Percentiles rank a stretch among this genome's conserved stretches.
phyloP scores from a whole-genome alignment of 2,113 vertebrate genomes.

The Dissostichus mawsoni region DNA sequence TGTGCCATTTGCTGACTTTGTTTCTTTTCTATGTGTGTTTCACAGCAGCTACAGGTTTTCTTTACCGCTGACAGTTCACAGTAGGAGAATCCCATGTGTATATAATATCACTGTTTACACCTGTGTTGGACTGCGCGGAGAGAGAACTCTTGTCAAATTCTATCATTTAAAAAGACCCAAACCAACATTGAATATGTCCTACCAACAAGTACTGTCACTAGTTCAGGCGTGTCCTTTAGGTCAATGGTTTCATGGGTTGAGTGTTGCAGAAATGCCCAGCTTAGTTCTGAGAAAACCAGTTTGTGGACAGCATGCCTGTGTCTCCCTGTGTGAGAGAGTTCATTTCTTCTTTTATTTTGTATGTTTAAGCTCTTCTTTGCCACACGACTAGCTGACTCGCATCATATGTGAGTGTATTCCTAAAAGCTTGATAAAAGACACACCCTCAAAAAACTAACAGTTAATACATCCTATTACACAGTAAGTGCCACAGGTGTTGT shows the following conservation, averaged over 20 bases:
- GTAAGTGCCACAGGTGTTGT: background rate
- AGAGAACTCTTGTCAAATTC: background rate
- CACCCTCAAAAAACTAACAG: background rate
- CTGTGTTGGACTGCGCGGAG: background rate
- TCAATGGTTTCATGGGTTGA: background rate
- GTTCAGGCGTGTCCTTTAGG: background rate
- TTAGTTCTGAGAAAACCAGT: background rate
- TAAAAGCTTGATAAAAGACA: slow-evolving; percentile 8
- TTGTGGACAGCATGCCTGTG: background rate
- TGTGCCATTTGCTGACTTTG: background rate
- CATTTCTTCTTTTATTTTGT: slow-evolving; percentile 7
- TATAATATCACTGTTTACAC: background rate
- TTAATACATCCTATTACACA: too few relatives aligned
- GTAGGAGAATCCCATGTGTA: background rate
- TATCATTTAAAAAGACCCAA: background rate
- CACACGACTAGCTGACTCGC: slow-evolving; percentile 5
- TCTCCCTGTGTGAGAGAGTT: background rate
- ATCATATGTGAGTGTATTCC: background rate
- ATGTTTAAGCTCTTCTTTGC: background rate
- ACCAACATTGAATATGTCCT: background rate
- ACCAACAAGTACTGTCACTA: background rate
- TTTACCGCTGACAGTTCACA: background rate
- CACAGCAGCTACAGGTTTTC: background rate
- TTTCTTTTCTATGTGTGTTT: background rate
- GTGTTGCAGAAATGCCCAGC: background rate